Base-by-base conservation (phyloP, 2,797 vertebrate species). In the Alcedo quadribrachys region DNA sequence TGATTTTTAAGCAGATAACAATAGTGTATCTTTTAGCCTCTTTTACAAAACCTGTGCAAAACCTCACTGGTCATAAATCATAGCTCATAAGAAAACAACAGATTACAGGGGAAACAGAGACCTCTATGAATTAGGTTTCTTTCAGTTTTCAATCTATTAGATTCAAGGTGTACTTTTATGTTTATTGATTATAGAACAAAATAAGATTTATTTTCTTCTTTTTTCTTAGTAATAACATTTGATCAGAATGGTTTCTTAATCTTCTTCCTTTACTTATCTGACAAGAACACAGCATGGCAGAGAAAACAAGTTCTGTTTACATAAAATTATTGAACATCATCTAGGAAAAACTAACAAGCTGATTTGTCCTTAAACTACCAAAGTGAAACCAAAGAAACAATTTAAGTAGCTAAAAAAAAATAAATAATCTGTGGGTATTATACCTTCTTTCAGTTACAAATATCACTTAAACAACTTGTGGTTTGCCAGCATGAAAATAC, bases 151-250 rank as follows among this genome's bases (percentile, higher is more conserved):
- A 69, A 40, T 51, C 62, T 81, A 33, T 55, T 83, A 70, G 43
- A 80, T 91, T 69, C 76, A 84, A 66, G 61, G 22, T 21, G 24
- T 37, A 78, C 33, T 69, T 83, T 22, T 66, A 58, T 60, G 86
- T 84, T 66, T 91, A 90, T 77, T 84, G 77, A 83, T 75, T 73
- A 91, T 88, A 86, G 30, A 25, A 78, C 46, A 89, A 90, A 75
- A 60, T 3, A 68, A 68, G 16, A 62, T 74, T 73, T 69, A 2
- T 60, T 68, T 30, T 30, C 9, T 43, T 57, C 8, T 8, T 71
- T 61, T 74, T 73, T 65, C 55, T 75, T 46, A 69, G 15, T 62
- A 92, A 60, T 51, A 83, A 70, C 35, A 69, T 87, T 85, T 88
- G 19, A 88, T 70, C 28, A 86, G 35, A 84, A 78, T 13, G 18